Percentiles rank a stretch among this genome's conserved stretches.
Conservation (phyloP, 2,113 vertebrate genomes). For the Myocastor coypus region DNA sequence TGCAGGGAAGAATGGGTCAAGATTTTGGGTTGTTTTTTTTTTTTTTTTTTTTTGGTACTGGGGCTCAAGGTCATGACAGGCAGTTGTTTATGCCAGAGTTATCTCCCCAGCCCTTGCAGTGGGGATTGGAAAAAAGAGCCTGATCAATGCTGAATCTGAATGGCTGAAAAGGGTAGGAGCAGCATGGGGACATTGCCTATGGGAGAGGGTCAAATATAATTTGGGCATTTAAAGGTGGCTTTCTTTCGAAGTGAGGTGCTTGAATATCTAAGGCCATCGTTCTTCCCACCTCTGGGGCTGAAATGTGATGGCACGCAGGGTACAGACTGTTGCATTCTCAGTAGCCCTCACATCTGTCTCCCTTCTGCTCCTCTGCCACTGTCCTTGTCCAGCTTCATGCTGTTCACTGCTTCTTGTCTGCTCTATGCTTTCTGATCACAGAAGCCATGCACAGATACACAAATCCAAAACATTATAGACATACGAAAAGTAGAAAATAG, state of each 20-base stretch:
- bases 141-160: neutral
- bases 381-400: neutral
- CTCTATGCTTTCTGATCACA: neutral
- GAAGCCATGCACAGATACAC: neutral
- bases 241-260: neutral
- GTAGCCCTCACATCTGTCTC: neutral
- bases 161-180: neutral
- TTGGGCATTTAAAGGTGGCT: neutral
- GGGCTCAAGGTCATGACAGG: no score
- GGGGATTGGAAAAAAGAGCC: neutral
- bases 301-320: fast-evolving
- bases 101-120: no score
- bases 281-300: neutral
- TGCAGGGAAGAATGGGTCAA: neutral
- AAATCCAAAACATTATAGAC: neutral
- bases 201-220: neutral
- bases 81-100: no score
- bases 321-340: neutral
- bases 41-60: no score
- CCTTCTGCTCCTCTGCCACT: neutral
- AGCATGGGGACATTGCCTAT: neutral
- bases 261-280: fast-evolving
- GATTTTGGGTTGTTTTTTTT: no score
- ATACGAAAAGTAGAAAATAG: neutral
- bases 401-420: neutral